Conservation (phyloP, 2,113 vertebrate genomes). For the Fulmarus glacialis region DNA sequence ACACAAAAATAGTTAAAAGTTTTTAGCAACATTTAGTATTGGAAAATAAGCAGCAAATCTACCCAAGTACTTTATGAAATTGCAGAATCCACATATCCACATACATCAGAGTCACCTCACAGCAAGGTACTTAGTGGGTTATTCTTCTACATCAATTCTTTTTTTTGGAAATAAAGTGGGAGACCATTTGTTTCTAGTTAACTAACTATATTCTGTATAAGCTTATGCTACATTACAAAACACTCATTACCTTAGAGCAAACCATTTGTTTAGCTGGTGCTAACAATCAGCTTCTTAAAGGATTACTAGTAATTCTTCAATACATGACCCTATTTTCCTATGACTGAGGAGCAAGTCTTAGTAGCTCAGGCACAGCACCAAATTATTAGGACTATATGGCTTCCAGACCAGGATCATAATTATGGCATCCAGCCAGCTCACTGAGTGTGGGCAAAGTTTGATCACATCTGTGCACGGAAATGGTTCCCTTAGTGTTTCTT, state of each 20-base stretch:
- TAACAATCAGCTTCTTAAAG: constrained; percentile 6
- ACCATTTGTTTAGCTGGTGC: neutral
- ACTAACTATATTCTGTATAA: neutral
- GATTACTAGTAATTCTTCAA: neutral
- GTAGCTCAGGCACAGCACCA: neutral
- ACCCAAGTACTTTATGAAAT: neutral
- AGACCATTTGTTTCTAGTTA: neutral
- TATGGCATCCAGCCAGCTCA: neutral
- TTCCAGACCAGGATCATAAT: neutral
- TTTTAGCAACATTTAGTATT: neutral
- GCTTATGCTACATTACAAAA: neutral
- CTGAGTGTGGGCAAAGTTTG: neutral
- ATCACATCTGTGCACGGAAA: neutral
- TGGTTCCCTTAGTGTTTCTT: neutral
- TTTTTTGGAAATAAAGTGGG: neutral
- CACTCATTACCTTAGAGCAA: neutral
- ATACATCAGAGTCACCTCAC: neutral
- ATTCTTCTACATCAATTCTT: neutral
- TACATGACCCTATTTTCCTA: neutral
- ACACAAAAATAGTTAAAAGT: neutral
- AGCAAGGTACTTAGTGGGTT: neutral
- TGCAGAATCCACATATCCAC: neutral
- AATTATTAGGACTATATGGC: neutral
- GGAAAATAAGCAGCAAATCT: neutral
- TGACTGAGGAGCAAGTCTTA: neutral